Evolutionary conservation across 2,888 invertebrate genomes (phyloP).

Genomic region (Folsomia manolachei): DNA sequence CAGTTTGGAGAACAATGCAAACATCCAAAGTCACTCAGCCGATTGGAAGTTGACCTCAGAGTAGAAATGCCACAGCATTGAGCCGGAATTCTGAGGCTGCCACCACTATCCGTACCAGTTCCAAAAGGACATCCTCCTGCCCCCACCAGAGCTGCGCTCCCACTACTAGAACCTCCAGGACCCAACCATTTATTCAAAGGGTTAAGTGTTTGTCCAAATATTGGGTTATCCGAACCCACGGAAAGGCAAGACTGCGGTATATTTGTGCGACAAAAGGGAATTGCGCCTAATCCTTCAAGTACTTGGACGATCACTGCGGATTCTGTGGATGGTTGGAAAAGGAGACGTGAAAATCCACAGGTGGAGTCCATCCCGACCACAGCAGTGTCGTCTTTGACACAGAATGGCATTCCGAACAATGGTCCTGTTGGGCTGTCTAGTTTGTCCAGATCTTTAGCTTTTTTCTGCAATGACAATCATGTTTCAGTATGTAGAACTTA

Average conservation of each 20-base stretch:
- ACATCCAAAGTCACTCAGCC: background rate
- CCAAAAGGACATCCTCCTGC: conserved; percentile 4
- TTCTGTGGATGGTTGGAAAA: conserved; percentile 50
- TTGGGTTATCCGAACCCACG: conserved; percentile 53
- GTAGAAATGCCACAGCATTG: conserved; percentile 3
- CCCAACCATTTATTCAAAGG: conserved; percentile 54
- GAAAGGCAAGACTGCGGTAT: conserved; percentile 52
- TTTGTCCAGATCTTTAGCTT: conserved; percentile 39
- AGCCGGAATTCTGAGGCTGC: background rate
- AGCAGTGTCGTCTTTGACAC: conserved; percentile 52
- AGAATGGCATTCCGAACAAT: conserved; percentile 53
- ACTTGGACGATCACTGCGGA: conserved; percentile 42
- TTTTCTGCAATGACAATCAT: conserved; percentile 25
- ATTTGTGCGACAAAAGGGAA: conserved; percentile 53
- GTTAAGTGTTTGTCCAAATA: conserved; percentile 56
- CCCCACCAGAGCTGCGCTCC: conserved; percentile 53
- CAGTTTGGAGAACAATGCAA: background rate
- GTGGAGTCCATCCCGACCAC: conserved; percentile 54
- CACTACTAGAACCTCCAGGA: conserved; percentile 58
- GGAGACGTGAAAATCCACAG: conserved; percentile 52
- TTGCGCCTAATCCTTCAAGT: conserved; percentile 37
- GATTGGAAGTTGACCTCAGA: background rate
- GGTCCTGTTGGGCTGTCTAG: conserved; percentile 40
- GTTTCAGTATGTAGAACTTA: no score
- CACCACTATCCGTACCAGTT: background rate